Evolutionary conservation across 92 coral and sea anemone species (phyloP).

Genomic region (Zoanthus solanderi): DNA sequence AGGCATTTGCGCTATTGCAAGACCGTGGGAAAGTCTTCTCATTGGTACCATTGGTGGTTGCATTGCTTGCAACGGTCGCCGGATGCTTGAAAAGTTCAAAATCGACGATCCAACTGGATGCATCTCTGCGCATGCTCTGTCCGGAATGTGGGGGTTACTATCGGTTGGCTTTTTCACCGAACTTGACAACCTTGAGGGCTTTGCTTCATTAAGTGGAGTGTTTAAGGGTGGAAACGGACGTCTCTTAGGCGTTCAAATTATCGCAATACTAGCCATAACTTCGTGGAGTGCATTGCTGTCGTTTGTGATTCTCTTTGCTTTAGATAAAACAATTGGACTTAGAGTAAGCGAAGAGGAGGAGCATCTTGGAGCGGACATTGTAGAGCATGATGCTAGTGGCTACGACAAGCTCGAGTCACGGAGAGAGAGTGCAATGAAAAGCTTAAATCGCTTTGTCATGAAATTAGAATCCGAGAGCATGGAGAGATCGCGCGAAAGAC

Average conservation of each 20-base stretch:
- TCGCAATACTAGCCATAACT: slow-evolving; percentile 68
- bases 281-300: slow-evolving; percentile 77
- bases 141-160: slow-evolving; percentile 86
- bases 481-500: slow-evolving; percentile 33
- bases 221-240: slow-evolving; percentile 79
- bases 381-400: slow-evolving; percentile 76
- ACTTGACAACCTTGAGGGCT: slow-evolving; percentile 70
- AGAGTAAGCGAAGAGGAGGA: slow-evolving; percentile 83
- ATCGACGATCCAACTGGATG: slow-evolving; percentile 91
- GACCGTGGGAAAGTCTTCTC: slow-evolving; percentile 88
- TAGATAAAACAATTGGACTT: slow-evolving; percentile 72
- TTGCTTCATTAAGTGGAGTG: slow-evolving; percentile 62
- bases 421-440: slow-evolving; percentile 10
- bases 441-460: slow-evolving; percentile 23
- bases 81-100: slow-evolving; percentile 64
- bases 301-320: slow-evolving; percentile 49
- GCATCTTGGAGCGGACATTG: slow-evolving; percentile 74
- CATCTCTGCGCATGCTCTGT: slow-evolving; percentile 78
- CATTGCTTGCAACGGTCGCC: slow-evolving; percentile 77
- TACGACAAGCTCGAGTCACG: slow-evolving; percentile 41
- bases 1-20: slow-evolving; percentile 88
- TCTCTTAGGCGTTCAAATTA: slow-evolving; percentile 74
- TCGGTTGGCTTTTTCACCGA: slow-evolving; percentile 83
- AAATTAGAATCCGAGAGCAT: slow-evolving; percentile 38
- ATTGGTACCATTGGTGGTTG: slow-evolving; percentile 81